Conservation (phyloP, 2,797 vertebrate species). For the Dendrocincla fuliginosa region DNA sequence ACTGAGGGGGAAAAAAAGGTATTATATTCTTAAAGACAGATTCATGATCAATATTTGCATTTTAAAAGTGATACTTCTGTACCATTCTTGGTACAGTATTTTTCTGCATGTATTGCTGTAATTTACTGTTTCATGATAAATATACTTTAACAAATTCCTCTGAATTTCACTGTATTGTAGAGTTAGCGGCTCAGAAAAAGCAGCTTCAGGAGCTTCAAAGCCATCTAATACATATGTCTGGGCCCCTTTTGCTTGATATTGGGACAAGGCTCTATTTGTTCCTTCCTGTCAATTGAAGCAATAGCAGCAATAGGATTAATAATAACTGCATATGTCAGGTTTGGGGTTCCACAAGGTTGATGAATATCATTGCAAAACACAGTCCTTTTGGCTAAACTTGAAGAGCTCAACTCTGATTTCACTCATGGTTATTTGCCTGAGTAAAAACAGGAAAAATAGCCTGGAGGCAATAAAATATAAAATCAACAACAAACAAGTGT, state of each 20-base stretch:
- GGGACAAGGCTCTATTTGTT: background rate
- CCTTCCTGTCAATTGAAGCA: background rate
- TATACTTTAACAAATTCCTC: background rate
- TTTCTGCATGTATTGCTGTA: background rate
- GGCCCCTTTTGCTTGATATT: background rate
- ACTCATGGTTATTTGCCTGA: background rate
- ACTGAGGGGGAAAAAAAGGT: background rate
- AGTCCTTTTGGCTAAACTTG: background rate
- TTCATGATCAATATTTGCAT: background rate
- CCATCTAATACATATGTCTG: background rate
- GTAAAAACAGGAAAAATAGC: background rate
- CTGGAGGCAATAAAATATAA: background rate
- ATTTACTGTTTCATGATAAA: constrained; percentile 10
- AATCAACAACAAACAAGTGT: background rate
- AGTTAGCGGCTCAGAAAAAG: background rate
- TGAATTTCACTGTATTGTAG: background rate
- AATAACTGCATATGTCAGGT: background rate
- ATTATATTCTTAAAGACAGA: background rate
- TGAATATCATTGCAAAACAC: background rate
- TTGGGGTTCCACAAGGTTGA: background rate
- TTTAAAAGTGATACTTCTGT: background rate
- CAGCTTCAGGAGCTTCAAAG: background rate
- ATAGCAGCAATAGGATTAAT: background rate
- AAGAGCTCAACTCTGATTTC: background rate
- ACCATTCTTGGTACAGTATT: background rate